Percentiles rank a stretch among this genome's conserved stretches.
Evolutionary conservation across 2,888 invertebrate species (phyloP).

Genomic region (Eumerus sabulonum): DNA sequence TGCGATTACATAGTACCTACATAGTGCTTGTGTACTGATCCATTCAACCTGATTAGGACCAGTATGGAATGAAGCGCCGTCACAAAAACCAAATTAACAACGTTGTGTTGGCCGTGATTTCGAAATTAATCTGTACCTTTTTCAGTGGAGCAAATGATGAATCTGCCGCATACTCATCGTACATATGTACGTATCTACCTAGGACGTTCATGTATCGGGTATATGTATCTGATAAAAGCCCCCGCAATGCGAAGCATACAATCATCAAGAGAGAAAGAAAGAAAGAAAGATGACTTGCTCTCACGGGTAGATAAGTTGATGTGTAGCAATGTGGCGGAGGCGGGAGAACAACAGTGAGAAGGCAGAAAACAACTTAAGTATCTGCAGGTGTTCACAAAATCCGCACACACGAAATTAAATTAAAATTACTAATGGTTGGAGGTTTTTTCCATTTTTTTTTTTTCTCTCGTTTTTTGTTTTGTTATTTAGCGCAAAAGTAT

Average conservation of each 20-base stretch:
- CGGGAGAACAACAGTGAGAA: conserved; percentile 48
- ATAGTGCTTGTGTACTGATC: too few relatives aligned
- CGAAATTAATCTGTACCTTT: conserved; percentile 60
- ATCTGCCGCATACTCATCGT: conserved; percentile 33
- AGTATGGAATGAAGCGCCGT: conserved; percentile 57
- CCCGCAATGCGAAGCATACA: conserved; percentile 47
- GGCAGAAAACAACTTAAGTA: conserved; percentile 78
- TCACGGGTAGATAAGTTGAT: too few relatives aligned
- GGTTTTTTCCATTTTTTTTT: conserved; percentile 33
- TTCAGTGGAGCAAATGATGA: conserved; percentile 42
- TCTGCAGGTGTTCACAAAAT: conserved; percentile 78
- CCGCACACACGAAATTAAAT: conserved; percentile 69
- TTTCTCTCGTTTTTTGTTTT: conserved; percentile 26
- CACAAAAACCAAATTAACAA: conserved; percentile 19
- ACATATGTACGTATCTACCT: conserved; percentile 35
- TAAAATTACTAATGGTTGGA: conserved; percentile 67
- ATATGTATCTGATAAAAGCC: conserved; percentile 28
- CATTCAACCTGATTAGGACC: neutral
- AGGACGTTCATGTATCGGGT: too few relatives aligned
- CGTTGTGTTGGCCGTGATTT: conserved; percentile 65
- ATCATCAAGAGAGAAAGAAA: conserved; percentile 54
- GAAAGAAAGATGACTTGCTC: conserved; percentile 5
- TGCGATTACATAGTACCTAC: neutral
- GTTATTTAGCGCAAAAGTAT: conserved; percentile 47
- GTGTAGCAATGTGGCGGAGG: conserved; percentile 6